Evolutionary conservation across 2,113 vertebrate genomes (phyloP), one percentile per base, ranked within the genome.

Genomic region (Rhinoderma darwinii): DNA sequence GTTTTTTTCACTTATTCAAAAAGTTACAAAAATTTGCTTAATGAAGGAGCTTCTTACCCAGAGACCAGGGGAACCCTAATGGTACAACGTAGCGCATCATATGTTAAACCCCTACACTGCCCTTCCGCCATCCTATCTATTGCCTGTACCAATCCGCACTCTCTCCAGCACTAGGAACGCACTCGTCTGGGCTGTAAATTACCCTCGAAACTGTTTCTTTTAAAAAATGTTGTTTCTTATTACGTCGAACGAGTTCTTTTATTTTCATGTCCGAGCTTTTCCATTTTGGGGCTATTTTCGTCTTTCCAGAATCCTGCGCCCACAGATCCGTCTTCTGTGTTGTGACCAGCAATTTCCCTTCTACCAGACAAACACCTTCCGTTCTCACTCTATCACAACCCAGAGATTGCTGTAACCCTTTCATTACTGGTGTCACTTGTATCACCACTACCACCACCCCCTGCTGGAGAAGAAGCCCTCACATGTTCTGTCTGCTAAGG

Each of bases 321-420:
- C 39, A 70, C 63, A 68, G 77, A 47, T 44, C 61, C 35, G 9
- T 70, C 61, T 70, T 35, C 61, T 82, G 20, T 43, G 8, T 30
- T 47, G 66, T 47, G 27, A 30, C 43, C 82, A 4, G 44, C 11
- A 81, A 77, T 81, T 63, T 81, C 22, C 35, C 78, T 72, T 81
- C 35, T 18, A 27, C 1, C 77, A 80, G 47, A 22, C 30, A 78
- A 35, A 51, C 22, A 75, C 41, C 41, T 75, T 44, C 73, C 44
- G 73, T 75, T 47, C 73, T 75, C 41, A 44, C 73, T 75, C 73
- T 0, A 75, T 75, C 68, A 72, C 9, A 41, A 44, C 73, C 39
- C 9, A 32, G 35, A 81, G 78, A 81, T 81, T 81, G 78, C 17
- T 61, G 61, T 59, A 81, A 81, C 78, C 35, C 78, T 15, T 39